These are phyloP conservation scores for Blastomussa wellsi DNA, from an alignment of 92 coral and sea anemone species.

Conservation along the genomic window DNA sequence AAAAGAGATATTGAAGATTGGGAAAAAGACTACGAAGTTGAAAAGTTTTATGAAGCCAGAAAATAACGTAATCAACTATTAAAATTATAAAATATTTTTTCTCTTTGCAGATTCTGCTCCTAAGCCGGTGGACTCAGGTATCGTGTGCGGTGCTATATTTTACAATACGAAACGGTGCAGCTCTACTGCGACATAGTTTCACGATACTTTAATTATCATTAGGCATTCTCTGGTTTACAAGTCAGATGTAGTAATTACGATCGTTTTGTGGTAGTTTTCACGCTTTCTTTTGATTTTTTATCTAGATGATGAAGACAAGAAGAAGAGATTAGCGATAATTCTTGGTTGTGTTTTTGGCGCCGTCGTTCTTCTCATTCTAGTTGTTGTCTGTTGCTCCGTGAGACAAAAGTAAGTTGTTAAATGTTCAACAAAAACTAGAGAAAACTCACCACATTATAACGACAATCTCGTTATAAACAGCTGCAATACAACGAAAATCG, in stretches of 20 bases:
- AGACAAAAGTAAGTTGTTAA: constrained; percentile 13
- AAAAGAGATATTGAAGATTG: no score
- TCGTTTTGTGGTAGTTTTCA: not conserved
- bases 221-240: not conserved
- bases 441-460: not conserved
- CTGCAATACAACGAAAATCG: not conserved
- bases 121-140: constrained; percentile 5
- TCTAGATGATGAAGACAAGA: not conserved
- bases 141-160: not conserved
- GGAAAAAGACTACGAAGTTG: no score
- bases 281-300: not conserved
- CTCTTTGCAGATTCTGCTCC: constrained; percentile 20
- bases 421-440: not conserved
- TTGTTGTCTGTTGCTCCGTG: not conserved
- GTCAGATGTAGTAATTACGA: not conserved
- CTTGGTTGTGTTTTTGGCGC: constrained; percentile 7
- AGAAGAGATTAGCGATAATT: constrained; percentile 16
- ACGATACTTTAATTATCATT: not conserved
- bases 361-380: not conserved
- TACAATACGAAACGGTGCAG: no score
- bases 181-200: no score
- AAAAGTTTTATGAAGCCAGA: not conserved
- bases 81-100: not conserved
- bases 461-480: not conserved
- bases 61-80: not conserved